These are phyloP conservation scores for Sycophaga agraensis DNA, from an alignment of 1,140 invertebrate genomes.

Conservation along the genomic window DNA sequence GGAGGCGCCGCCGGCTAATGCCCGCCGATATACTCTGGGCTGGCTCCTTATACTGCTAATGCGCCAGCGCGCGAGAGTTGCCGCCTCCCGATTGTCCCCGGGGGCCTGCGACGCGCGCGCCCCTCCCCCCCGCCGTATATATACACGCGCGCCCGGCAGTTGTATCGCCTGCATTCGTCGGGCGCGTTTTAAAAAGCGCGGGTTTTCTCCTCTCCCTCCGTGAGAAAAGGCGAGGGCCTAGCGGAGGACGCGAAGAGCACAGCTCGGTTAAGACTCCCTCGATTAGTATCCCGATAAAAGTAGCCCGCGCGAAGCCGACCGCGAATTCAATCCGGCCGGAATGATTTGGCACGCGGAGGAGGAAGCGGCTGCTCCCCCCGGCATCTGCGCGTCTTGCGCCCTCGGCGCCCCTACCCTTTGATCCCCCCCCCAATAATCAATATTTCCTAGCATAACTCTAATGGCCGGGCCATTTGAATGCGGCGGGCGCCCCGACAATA, in stretches of 20 bases:
- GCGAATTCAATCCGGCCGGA: too few species aligned
- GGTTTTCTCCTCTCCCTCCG: too few species aligned
- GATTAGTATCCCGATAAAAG: too few species aligned
- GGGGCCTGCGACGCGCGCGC: too few species aligned
- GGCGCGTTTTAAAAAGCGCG: conserved; percentile 12
- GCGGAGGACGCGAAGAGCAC: conserved; percentile 2
- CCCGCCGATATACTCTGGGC: conserved; percentile 45
- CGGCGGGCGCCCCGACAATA: conserved; percentile 47
- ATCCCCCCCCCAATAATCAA: conserved; percentile 59
- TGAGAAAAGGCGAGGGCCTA: conserved; percentile 17
- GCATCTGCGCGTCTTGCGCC: conserved; percentile 28
- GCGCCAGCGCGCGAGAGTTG: too few species aligned
- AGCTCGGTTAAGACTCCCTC: conserved; percentile 18
- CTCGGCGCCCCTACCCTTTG: conserved; percentile 50
- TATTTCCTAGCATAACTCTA: conserved; percentile 60
- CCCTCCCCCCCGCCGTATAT: not conserved
- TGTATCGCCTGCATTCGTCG: conserved; percentile 27
- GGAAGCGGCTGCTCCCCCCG: not conserved
- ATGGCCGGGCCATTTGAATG: conserved; percentile 58
- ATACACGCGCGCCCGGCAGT: not conserved
- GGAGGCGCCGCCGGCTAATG: conserved; percentile 50
- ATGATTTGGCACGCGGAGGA: not conserved
- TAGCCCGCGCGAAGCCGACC: too few species aligned
- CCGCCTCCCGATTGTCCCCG: not conserved
- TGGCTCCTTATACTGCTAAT: too few species aligned